phyloP scores from a whole-genome alignment of 2,888 invertebrate species.

The Cephonodes hylas region DNA sequence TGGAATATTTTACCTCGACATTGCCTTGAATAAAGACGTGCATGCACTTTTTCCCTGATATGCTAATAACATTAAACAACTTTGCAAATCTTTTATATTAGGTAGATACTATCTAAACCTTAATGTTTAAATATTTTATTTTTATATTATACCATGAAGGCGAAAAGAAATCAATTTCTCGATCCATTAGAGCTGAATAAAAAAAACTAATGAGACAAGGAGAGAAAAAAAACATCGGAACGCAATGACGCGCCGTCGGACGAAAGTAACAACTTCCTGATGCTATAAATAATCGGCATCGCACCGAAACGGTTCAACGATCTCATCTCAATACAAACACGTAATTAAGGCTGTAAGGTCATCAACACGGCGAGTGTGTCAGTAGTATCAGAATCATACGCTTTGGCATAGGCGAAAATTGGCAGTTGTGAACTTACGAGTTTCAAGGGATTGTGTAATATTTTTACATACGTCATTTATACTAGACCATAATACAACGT shows the following conservation, averaged over 20 bases:
- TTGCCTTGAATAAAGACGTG: too few relatives aligned
- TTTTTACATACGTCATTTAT: background rate
- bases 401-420: background rate
- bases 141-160: too few relatives aligned
- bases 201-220: background rate
- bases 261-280: constrained; percentile 5
- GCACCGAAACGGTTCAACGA: constrained; percentile 12
- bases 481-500: too few relatives aligned
- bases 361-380: constrained; percentile 16
- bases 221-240: background rate
- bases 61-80: too few relatives aligned
- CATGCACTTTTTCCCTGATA: too few relatives aligned
- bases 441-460: background rate
- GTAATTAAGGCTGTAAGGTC: constrained; percentile 20
- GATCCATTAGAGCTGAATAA: background rate
- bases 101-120: too few relatives aligned
- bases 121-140: too few relatives aligned
- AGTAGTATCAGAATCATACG: background rate
- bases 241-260: constrained; percentile 4
- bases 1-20: too few relatives aligned
- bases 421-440: background rate
- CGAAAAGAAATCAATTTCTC: too few relatives aligned
- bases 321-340: constrained; percentile 8
- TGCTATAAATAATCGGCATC: background rate
- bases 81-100: too few relatives aligned